Conservation (phyloP, 2,888 invertebrate genomes). For the Tupiocoris notatus region DNA sequence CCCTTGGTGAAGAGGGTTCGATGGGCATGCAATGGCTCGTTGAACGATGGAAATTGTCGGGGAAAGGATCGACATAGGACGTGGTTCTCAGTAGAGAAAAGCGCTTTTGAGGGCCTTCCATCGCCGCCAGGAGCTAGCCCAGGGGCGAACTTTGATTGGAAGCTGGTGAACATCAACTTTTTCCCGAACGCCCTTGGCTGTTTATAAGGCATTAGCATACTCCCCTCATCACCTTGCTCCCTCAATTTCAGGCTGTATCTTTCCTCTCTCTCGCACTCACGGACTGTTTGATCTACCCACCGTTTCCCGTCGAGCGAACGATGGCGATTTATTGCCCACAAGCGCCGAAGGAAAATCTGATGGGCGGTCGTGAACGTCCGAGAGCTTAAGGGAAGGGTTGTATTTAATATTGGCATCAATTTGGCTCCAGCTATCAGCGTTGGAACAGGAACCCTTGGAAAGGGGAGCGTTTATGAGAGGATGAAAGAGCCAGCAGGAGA, state of each 20-base stretch:
- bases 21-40: constrained; percentile 6
- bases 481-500: neutral
- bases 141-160: neutral
- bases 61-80: neutral
- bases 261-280: neutral
- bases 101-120: neutral
- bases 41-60: neutral
- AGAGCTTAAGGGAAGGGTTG: neutral
- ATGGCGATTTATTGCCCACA: neutral
- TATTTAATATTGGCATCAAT: neutral
- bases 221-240: neutral
- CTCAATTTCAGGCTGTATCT: neutral
- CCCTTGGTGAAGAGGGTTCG: neutral
- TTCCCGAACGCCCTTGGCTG: neutral
- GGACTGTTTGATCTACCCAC: neutral
- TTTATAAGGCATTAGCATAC: neutral
- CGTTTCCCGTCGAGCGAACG: neutral
- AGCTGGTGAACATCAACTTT: neutral
- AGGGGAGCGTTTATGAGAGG: neutral
- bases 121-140: neutral
- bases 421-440: neutral
- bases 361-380: neutral
- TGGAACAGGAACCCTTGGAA: neutral
- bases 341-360: neutral
- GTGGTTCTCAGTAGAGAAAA: neutral